Evolutionary conservation across 1,140 invertebrate genomes (phyloP), one percentile per base, ranked within the genome.

Genomic region (Hermetia illucens): DNA sequence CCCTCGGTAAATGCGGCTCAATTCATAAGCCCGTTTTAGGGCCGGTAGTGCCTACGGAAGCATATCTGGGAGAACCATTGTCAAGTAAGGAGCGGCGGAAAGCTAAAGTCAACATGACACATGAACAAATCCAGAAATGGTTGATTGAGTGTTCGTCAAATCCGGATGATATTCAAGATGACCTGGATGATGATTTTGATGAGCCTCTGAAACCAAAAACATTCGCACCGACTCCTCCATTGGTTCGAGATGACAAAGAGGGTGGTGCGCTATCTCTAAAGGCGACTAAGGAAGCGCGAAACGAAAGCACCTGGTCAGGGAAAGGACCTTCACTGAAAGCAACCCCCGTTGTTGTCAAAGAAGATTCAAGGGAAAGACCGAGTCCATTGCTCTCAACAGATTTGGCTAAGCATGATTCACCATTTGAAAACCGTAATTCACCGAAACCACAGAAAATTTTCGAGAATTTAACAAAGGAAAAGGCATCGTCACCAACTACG

Each of bases 111-210:
- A 78, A 76, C 41, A 77, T 78, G 73, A 75, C 76, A 0, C 74
- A 69, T 10, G 78, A 81, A 47, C 73, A 79, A 49, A 79, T 79
- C 34, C 74, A 78, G 39, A 77, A 77, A 47, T 79, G 77, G 77
- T 48, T 80, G 1, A 73, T 74, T 37, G 75, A 79, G 40, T 73
- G 69, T 44, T 70, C 67, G 1, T 51, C 68, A 5, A 69, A 68
- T 32, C 66, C 69, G 22, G 67, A 70, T 44, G 62, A 66, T 18
- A 68, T 65, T 21, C 67, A 69, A 35, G 57, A 66, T 18, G 68
- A 71, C 42, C 52, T 68, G 43, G 68, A 71, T 30, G 57, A 60
- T 33, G 56, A 60, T 31, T 57, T 50, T 12, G 56, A 58, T 40
- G 53, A 52, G 9, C 52, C 52, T n/a, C 17, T 56, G 24, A 45